Conservation (phyloP, 2,113 vertebrate species). For the Hoplias malabaricus region DNA sequence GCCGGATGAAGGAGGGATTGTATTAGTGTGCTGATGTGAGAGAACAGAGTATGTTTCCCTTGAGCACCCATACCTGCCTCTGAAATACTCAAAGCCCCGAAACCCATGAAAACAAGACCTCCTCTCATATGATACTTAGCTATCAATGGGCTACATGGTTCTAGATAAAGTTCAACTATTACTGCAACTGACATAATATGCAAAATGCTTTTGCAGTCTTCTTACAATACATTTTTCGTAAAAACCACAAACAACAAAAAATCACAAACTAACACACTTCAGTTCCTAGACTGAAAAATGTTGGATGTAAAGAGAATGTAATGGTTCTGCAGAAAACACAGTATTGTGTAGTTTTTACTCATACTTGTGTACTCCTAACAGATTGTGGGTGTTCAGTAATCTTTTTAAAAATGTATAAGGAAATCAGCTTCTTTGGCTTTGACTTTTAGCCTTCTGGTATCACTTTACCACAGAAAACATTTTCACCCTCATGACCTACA, state of each 20-base stretch:
- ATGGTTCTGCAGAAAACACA: too few relatives aligned
- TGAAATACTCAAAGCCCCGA: neutral
- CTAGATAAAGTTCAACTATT: too few relatives aligned
- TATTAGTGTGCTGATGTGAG: slow-evolving; percentile 21
- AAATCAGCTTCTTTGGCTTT: neutral
- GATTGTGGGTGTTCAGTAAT: neutral
- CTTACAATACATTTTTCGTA: too few relatives aligned
- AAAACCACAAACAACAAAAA: too few relatives aligned
- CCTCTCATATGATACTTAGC: neutral
- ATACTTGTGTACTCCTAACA: neutral
- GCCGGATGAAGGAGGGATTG: slow-evolving; percentile 32
- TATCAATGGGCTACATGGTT: neutral
- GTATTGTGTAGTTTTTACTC: neutral
- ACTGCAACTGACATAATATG: too few relatives aligned
- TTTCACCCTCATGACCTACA: neutral
- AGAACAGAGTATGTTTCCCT: slow-evolving; percentile 15
- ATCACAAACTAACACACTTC: too few relatives aligned
- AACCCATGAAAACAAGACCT: neutral
- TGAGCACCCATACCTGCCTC: neutral
- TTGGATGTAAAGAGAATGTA: too few relatives aligned
- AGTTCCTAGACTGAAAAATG: too few relatives aligned
- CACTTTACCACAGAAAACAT: neutral
- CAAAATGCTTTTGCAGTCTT: too few relatives aligned
- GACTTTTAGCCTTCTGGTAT: neutral
- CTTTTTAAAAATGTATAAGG: neutral